These are phyloP conservation scores for Montipora capitata DNA, from an alignment of 92 coral and sea anemone genomes.

Conservation along the genomic window DNA sequence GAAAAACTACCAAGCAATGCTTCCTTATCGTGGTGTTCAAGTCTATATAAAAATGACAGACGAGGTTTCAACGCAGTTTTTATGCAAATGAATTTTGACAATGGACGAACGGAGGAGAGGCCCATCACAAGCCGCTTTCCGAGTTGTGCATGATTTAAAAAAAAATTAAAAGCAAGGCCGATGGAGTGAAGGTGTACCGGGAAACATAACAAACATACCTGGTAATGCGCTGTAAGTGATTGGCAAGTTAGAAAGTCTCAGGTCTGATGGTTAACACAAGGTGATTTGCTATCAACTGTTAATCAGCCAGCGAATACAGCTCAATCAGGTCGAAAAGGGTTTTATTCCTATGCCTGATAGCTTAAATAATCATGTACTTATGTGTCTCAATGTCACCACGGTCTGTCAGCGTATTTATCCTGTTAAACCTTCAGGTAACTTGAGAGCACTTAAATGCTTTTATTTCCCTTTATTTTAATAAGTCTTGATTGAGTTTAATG, in stretches of 20 bases:
- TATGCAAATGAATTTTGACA: neutral
- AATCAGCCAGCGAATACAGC: slow-evolving; percentile 9
- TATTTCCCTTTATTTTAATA: slow-evolving; percentile 34
- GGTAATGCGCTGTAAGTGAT: slow-evolving; percentile 13
- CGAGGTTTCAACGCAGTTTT: neutral
- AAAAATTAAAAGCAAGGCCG: neutral
- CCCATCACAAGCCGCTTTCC: neutral
- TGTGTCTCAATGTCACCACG: slow-evolving; percentile 11
- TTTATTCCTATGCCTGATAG: neutral
- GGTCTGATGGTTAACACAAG: neutral
- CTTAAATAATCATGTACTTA: slow-evolving; percentile 1
- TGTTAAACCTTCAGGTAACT: slow-evolving; percentile 31
- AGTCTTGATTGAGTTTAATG: slow-evolving; percentile 2
- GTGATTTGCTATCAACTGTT: neutral
- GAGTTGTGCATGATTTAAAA: neutral
- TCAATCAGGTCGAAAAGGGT: neutral
- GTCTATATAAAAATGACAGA: neutral
- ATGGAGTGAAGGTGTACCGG: neutral
- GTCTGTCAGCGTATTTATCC: neutral
- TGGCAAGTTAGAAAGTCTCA: neutral
- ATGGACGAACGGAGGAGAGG: neutral
- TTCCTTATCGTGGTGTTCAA: too few species aligned
- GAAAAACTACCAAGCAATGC: too few species aligned
- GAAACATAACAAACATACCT: slow-evolving; percentile 31
- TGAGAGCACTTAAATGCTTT: slow-evolving; percentile 36